Base-by-base conservation (phyloP, 2,797 vertebrate species). In the Muscicapa striata region DNA sequence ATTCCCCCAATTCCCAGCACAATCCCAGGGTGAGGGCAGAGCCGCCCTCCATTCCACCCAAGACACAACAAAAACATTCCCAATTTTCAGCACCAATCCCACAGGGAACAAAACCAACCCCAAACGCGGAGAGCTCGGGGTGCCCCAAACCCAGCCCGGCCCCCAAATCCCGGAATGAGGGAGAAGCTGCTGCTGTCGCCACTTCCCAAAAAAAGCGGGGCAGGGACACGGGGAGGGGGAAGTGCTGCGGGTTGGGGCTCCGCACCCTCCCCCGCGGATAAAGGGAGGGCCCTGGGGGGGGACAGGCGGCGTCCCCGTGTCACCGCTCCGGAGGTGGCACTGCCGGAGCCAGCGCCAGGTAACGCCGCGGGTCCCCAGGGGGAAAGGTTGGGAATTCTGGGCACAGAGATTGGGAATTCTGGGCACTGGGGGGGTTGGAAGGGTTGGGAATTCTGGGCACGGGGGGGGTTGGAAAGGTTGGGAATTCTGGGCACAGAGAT, bases 1-100 rank as follows among this genome's bases (percentile, higher is more conserved):
- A 0, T 22, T 4, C 32, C 30, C 36, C 12, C 15, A 10, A 0
- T 36, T 51, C 45, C 66, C 1, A 0, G 15, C 1, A 2, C 43
- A 36, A 18, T 18, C 22, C 75, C 30, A 73, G 12, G 4, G 5
- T 4, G 19, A 32, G 49, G 52, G 5, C 51, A 23, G 43, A 45
- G 21, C 58, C 7, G 0, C 13, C 43, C 51, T 38, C 5, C 5
- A 1, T 9, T 11, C 32, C 38, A 26, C 3, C 32, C 58, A 6
- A 38, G 41, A 40, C 49, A 17, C 67, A 29, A 20, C 45, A 24
- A 30, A 43, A 58, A 5, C 43, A 24, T 21, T 57, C 52, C 52
- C 1, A n/a, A 29, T 15, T 18, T 6, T 18, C 67, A 21, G 20
- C 76, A 12, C 32, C 0, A 9, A 40, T 15, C 52, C 74, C 57